Evolutionary conservation across 2,113 vertebrate species (phyloP).

Genomic region (Oryzias celebensis): DNA sequence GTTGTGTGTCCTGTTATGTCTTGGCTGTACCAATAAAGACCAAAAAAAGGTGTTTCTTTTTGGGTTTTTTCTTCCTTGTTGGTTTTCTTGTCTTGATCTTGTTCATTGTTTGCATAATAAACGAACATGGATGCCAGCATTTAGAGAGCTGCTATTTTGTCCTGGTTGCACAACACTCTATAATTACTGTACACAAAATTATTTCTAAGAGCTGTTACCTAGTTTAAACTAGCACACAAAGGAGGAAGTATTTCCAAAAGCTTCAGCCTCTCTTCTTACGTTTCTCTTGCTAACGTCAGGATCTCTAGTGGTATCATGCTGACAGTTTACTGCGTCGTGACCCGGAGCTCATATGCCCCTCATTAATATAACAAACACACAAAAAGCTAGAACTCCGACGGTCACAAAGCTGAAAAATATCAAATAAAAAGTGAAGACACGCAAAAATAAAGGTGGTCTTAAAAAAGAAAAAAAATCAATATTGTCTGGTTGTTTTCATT

Average conservation of each 20-base stretch:
- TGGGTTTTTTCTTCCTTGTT: too few relatives aligned
- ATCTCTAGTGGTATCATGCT: conserved; percentile 22
- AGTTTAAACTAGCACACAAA: background rate
- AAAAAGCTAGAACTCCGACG: too few relatives aligned
- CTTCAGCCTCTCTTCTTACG: conserved; percentile 27
- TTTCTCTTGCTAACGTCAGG: background rate
- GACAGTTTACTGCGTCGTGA: conserved; percentile 16
- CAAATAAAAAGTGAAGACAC: background rate
- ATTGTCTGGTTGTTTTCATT: background rate
- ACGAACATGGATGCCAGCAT: too few relatives aligned
- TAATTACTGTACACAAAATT: conserved; percentile 1
- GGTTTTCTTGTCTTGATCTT: too few relatives aligned
- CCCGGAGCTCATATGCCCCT: conserved; percentile 10
- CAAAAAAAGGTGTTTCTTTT: too few relatives aligned
- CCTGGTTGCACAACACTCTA: background rate
- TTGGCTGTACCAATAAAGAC: too few relatives aligned
- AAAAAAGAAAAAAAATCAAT: background rate
- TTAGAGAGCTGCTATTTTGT: too few relatives aligned
- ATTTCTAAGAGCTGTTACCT: background rate
- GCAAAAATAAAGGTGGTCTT: background rate
- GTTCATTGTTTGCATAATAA: too few relatives aligned
- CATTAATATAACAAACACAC: background rate
- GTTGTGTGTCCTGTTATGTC: too few relatives aligned
- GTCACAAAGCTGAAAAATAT: background rate
- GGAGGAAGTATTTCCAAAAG: background rate